phyloP scores from a whole-genome alignment of 2,888 invertebrate genomes.

The Emmelina monodactyla region DNA sequence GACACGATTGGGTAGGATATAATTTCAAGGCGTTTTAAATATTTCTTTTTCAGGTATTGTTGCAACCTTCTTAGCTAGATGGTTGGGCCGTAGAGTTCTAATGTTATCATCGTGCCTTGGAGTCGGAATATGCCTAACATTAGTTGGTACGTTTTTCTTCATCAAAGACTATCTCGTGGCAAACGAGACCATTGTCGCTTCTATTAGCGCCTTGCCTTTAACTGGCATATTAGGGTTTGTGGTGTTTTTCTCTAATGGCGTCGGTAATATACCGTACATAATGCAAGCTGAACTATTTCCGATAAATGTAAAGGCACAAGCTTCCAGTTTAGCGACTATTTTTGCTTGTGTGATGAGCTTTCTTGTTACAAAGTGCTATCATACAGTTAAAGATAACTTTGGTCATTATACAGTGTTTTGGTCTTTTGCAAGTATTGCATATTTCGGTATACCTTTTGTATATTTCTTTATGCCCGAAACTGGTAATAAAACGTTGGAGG shows the following conservation, averaged over 20 bases:
- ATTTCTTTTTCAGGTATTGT: constrained; percentile 37
- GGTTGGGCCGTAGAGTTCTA: constrained; percentile 60
- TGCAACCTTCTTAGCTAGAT: constrained; percentile 60
- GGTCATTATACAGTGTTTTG: constrained; percentile 69
- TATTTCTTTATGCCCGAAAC: constrained; percentile 69
- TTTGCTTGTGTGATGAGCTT: constrained; percentile 65
- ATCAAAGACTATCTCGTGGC: constrained; percentile 46
- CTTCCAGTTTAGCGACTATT: constrained; percentile 66
- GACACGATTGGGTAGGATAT: too few species aligned
- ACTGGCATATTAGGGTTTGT: constrained; percentile 65
- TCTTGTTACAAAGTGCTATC: constrained; percentile 66
- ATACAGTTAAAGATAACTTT: constrained; percentile 57
- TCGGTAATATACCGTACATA: constrained; percentile 69
- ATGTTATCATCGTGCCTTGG: constrained; percentile 61
- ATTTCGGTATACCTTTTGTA: constrained; percentile 65
- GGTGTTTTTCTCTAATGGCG: constrained; percentile 65
- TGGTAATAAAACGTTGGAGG: constrained; percentile 67
- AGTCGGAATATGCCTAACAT: constrained; percentile 56
- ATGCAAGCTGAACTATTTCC: constrained; percentile 72
- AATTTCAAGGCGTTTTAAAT: too few species aligned
- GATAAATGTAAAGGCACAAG: constrained; percentile 68
- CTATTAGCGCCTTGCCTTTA: constrained; percentile 59
- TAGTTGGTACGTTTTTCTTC: constrained; percentile 62
- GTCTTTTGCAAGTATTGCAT: constrained; percentile 62
- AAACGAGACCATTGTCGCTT: constrained; percentile 30